A percentile compares a stretch with the other conserved stretches of the same genome.
Evolutionary conservation across 2,113 vertebrate species (phyloP).

Genomic region (Anarrhichthys ocellatus): DNA sequence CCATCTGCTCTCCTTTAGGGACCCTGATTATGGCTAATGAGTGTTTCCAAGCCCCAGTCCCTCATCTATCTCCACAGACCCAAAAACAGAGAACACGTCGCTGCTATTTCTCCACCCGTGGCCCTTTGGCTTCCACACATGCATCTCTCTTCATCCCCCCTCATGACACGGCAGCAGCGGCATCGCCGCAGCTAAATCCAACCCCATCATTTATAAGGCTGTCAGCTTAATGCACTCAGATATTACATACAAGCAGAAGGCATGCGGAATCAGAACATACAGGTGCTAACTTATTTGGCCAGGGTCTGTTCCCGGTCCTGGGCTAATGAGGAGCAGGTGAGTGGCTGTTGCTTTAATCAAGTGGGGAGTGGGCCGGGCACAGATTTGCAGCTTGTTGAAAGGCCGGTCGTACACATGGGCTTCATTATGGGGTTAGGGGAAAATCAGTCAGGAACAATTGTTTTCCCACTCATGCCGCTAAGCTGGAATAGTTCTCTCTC

Average conservation of each 20-base stretch:
- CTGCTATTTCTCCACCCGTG: conserved; percentile 75
- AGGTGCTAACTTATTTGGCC: conserved; percentile 86
- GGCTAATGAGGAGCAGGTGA: conserved; percentile 86
- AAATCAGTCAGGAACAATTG: conserved; percentile 88
- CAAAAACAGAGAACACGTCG: conserved; percentile 72
- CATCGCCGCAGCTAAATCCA: conserved; percentile 44
- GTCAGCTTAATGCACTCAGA: conserved; percentile 80
- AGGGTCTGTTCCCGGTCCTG: conserved; percentile 72
- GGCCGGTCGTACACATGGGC: conserved; percentile 83
- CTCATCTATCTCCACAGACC: conserved; percentile 77
- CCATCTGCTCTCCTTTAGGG: conserved; percentile 76
- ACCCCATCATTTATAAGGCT: conserved; percentile 77
- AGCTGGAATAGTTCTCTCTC: conserved; percentile 72
- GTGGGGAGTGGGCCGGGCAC: conserved; percentile 76
- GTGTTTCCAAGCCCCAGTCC: conserved; percentile 70
- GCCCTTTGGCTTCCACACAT: conserved; percentile 53
- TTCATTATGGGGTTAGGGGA: conserved; percentile 85
- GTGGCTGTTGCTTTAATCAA: conserved; percentile 86
- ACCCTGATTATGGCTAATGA: conserved; percentile 79
- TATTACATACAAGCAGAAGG: conserved; percentile 81
- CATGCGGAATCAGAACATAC: conserved; percentile 82
- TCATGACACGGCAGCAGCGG: conserved; percentile 52
- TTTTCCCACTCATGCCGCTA: conserved; percentile 83
- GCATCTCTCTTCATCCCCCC: conserved; percentile 66
- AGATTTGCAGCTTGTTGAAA: conserved; percentile 87